A percentile compares a stretch with the other conserved stretches of the same genome.
These are phyloP conservation scores for Notothenia rossii DNA, from an alignment of 2,113 vertebrate species.

Conservation along the genomic window DNA sequence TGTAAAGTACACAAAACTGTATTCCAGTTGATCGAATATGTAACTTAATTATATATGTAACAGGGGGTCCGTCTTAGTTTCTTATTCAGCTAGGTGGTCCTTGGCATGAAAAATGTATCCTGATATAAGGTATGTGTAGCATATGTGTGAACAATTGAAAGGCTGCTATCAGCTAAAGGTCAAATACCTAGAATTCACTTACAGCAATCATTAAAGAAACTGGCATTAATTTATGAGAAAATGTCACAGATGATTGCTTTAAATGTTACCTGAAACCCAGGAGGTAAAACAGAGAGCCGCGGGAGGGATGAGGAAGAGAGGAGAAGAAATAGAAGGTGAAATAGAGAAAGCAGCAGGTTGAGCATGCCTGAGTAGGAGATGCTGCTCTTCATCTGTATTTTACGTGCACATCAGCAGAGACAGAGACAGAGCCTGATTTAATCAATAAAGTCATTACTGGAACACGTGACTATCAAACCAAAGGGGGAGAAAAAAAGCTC, in stretches of 20 bases:
- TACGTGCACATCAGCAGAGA: slow-evolving; percentile 16
- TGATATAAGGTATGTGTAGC: not conserved
- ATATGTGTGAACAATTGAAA: not conserved
- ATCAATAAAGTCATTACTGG: slow-evolving; percentile 45
- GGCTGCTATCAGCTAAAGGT: not conserved
- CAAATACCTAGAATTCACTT: not conserved
- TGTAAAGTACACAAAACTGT: too few relatives aligned
- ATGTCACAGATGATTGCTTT: not conserved
- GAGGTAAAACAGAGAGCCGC: not conserved
- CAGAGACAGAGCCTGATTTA: slow-evolving; percentile 37
- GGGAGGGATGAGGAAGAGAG: not conserved
- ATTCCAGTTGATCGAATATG: too few relatives aligned
- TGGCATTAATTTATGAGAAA: not conserved
- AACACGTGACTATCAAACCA: slow-evolving; percentile 44
- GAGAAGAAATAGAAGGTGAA: not conserved
- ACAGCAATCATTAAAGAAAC: not conserved
- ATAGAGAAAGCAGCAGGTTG: not conserved
- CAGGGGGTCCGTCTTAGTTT: too few relatives aligned
- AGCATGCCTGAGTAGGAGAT: not conserved
- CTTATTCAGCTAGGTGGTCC: too few relatives aligned
- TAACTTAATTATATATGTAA: too few relatives aligned
- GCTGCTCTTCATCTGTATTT: slow-evolving; percentile 16
- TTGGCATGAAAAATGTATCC: too few relatives aligned
- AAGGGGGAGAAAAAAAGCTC: not conserved
- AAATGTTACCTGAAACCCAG: not conserved